Evolutionary conservation across 2,113 vertebrate genomes (phyloP).

Genomic region (Ascaphus truei): DNA sequence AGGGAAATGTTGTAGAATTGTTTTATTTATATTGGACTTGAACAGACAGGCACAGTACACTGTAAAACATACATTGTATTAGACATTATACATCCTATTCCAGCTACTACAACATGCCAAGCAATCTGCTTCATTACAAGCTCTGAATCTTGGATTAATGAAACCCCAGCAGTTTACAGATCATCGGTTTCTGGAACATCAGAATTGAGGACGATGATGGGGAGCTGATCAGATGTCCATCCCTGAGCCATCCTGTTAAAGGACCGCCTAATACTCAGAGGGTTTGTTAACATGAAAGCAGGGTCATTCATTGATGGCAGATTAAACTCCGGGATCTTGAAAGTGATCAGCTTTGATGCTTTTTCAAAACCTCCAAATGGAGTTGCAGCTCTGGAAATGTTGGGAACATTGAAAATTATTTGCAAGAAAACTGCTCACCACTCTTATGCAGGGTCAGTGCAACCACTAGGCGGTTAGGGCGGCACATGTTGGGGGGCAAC

Average conservation of each 20-base stretch:
- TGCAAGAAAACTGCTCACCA: too few species aligned
- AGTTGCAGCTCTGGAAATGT: slow-evolving; percentile 79
- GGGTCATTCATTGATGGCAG: slow-evolving; percentile 65
- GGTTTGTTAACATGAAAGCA: slow-evolving; percentile 66
- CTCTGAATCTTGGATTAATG: too few species aligned
- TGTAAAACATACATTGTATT: slow-evolving; percentile 34
- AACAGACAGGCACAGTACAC: background rate
- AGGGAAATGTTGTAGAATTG: slow-evolving; percentile 39
- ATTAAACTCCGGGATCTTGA: slow-evolving; percentile 72
- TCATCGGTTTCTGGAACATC: slow-evolving; percentile 86
- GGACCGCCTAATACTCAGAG: slow-evolving; percentile 68
- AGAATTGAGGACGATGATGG: slow-evolving; percentile 51
- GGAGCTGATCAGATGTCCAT: slow-evolving; percentile 69
- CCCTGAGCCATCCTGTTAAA: slow-evolving; percentile 92
- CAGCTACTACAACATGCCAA: slow-evolving; percentile 33
- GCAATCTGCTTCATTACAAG: background rate
- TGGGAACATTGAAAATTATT: slow-evolving; percentile 34
- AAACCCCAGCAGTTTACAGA: slow-evolving; percentile 66
- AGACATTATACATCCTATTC: slow-evolving; percentile 33
- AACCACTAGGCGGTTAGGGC: too few species aligned
- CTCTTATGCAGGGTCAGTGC: too few species aligned
- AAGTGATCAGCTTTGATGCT: slow-evolving; percentile 71
- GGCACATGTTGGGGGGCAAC: too few species aligned
- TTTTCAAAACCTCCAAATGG: slow-evolving; percentile 90
- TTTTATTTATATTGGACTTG: slow-evolving; percentile 53